phyloP scores from a whole-genome alignment of 2,888 invertebrate genomes.

The Andrena praecox region DNA sequence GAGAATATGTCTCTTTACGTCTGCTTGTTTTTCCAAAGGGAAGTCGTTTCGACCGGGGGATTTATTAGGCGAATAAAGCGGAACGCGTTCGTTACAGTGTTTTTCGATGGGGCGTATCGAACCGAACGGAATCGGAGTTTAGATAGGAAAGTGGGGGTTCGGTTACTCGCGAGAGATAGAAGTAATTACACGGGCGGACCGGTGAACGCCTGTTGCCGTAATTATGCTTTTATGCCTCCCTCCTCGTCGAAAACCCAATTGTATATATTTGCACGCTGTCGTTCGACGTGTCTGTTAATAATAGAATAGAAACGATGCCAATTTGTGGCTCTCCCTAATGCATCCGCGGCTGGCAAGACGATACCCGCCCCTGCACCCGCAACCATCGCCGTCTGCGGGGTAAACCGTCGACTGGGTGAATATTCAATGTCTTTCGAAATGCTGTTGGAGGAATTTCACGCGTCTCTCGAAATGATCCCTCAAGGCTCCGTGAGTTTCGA shows the following conservation, averaged over 20 bases:
- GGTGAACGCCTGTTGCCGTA: conserved; percentile 59
- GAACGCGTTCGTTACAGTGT: conserved; percentile 13
- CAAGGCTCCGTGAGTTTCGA: neutral
- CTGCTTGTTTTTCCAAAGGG: neutral
- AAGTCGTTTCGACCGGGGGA: neutral
- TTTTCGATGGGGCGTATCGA: conserved; percentile 10
- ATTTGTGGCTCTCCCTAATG: conserved; percentile 61
- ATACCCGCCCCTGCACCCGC: conserved; percentile 31
- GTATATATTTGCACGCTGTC: conserved; percentile 53
- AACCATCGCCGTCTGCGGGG: conserved; percentile 32
- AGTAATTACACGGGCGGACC: conserved; percentile 64
- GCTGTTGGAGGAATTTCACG: conserved; percentile 32
- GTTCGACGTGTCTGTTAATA: conserved; percentile 61
- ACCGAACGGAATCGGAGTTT: conserved; percentile 11
- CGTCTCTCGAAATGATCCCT: neutral
- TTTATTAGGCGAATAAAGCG: conserved; percentile 3
- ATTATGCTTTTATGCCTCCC: conserved; percentile 47
- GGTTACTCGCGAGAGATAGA: conserved; percentile 46
- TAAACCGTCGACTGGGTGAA: conserved; percentile 59
- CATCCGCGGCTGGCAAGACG: conserved; percentile 29
- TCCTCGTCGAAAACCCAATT: conserved; percentile 37
- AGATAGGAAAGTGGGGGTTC: conserved; percentile 47
- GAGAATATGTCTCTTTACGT: neutral
- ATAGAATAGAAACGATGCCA: conserved; percentile 65
- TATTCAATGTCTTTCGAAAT: conserved; percentile 59